A percentile compares a stretch with the other conserved stretches of the same genome.
Evolutionary conservation across 2,113 vertebrate species (phyloP).

Genomic region (Oreotrochilus melanogaster): DNA sequence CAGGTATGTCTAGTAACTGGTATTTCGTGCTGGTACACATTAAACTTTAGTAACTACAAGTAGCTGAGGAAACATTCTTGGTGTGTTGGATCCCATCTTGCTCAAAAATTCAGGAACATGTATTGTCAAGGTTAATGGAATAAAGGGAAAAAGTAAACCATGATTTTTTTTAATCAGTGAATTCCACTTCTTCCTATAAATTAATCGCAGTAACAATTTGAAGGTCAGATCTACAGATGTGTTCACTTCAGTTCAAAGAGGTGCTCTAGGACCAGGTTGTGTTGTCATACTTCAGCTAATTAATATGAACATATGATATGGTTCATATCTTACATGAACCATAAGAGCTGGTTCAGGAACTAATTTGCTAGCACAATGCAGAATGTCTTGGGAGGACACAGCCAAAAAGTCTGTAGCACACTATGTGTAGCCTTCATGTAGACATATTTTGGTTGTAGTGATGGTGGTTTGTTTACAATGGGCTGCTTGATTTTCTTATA

Average conservation of each 20-base stretch:
- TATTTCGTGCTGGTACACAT: neutral
- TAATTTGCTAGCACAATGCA: neutral
- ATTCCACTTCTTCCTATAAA: neutral
- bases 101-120: neutral
- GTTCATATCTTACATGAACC: neutral
- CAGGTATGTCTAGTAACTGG: slow-evolving; percentile 55
- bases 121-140: neutral
- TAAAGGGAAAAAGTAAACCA: neutral
- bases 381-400: neutral
- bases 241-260: neutral
- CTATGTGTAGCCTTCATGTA: neutral
- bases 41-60: neutral
- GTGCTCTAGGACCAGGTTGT: neutral
- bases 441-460: neutral
- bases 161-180: neutral
- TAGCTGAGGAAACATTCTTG: neutral
- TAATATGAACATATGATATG: neutral
- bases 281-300: neutral
- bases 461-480: neutral
- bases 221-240: neutral
- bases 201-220: neutral
- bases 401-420: neutral
- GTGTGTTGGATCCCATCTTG: neutral
- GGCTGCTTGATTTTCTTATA: neutral
- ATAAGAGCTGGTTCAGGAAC: neutral